Percentiles rank a stretch among this genome's conserved stretches.
Evolutionary conservation across 2,888 invertebrate genomes (phyloP).

Genomic region (Galerucella nymphaeae): DNA sequence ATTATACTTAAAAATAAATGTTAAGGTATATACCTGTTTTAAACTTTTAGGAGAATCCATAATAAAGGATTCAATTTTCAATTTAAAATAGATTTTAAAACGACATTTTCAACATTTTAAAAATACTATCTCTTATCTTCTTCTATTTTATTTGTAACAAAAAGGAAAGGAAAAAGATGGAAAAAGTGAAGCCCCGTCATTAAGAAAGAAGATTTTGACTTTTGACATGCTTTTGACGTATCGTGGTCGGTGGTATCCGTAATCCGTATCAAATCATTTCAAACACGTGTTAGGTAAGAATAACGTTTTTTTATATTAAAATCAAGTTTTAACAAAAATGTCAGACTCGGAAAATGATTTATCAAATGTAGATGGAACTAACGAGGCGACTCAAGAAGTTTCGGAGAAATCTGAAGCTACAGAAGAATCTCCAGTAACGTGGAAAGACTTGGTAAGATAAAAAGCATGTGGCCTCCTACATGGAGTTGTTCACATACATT

Average conservation of each 20-base stretch:
- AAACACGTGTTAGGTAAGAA: too few species aligned
- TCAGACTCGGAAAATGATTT: background rate
- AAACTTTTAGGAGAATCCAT: slow-evolving; percentile 11
- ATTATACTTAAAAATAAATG: background rate
- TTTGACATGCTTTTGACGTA: too few species aligned
- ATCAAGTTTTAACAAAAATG: background rate
- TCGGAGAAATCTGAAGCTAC: background rate
- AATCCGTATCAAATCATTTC: too few species aligned
- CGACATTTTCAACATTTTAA: too few species aligned
- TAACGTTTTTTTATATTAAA: background rate
- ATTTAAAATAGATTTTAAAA: background rate
- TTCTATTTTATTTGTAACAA: too few species aligned
- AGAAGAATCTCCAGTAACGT: slow-evolving; percentile 62
- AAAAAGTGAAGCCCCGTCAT: too few species aligned
- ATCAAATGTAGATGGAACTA: background rate
- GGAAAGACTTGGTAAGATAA: slow-evolving; percentile 71
- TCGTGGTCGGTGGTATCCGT: too few species aligned
- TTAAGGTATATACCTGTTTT: background rate
- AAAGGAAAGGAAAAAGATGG: too few species aligned
- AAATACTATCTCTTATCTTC: too few species aligned
- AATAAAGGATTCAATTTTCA: background rate
- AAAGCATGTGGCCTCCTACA: slow-evolving; percentile 45
- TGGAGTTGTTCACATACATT: slow-evolving; percentile 20
- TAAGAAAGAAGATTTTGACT: too few species aligned
- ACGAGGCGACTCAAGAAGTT: background rate